These are phyloP conservation scores for Tanypteryx hageni DNA, from an alignment of 2,888 invertebrate genomes.

Conservation along the genomic window DNA sequence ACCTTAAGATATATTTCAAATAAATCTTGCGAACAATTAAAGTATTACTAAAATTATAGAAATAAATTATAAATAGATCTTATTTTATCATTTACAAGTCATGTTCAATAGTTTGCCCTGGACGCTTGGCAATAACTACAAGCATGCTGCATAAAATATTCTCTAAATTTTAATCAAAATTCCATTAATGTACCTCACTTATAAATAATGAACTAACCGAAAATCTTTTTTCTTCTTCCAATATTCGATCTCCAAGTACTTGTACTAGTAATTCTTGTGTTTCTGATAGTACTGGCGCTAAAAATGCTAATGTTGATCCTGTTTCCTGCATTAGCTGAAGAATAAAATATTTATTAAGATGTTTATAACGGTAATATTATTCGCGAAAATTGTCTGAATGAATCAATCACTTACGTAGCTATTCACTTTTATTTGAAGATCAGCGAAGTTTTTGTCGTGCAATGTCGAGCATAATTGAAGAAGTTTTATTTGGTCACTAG, in stretches of 20 bases:
- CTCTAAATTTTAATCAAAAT: background rate
- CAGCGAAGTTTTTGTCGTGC: conserved; percentile 76
- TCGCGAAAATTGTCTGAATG: background rate
- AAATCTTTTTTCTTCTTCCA: conserved; percentile 77
- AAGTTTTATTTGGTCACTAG: conserved; percentile 76
- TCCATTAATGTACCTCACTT: background rate
- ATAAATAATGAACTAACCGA: conserved; percentile 73
- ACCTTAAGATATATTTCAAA: background rate
- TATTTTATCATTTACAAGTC: too few species aligned
- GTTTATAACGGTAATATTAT: background rate
- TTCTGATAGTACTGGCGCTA: conserved; percentile 77
- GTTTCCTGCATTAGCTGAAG: conserved; percentile 75
- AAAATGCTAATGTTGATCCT: conserved; percentile 77
- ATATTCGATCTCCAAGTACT: conserved; percentile 77
- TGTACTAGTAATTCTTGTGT: conserved; percentile 81
- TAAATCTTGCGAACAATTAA: background rate
- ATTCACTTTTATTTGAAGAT: conserved; percentile 80
- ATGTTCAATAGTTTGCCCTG: too few species aligned
- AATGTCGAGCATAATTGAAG: conserved; percentile 78
- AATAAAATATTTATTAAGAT: background rate
- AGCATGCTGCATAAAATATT: background rate
- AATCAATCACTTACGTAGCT: conserved; percentile 77
- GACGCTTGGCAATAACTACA: too few species aligned
- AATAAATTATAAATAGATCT: background rate
- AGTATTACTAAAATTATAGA: background rate